Evolutionary conservation across 2,888 invertebrate species (phyloP).

Genomic region (Eupithecia subumbrata): DNA sequence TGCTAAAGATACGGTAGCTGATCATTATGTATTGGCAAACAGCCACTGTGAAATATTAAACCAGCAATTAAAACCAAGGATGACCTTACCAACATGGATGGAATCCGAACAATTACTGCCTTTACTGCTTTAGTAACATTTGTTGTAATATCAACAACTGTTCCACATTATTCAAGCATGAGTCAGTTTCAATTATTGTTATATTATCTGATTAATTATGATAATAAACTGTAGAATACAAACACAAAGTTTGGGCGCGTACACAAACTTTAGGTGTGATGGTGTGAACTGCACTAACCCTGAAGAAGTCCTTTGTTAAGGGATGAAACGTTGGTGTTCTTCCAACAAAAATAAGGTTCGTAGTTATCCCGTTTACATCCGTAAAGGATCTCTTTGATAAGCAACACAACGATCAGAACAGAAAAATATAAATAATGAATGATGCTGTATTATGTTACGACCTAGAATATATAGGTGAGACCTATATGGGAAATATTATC

Average conservation of each 20-base stretch:
- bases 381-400: no score
- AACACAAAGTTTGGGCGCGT: no score
- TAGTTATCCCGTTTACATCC: no score
- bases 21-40: conserved; percentile 7
- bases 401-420: not conserved
- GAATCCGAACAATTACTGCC: conserved; percentile 26
- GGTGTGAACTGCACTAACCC: no score
- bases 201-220: conserved; percentile 22
- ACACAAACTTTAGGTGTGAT: no score
- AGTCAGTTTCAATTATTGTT: conserved; percentile 39
- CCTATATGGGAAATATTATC: no score
- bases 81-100: conserved; percentile 32
- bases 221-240: not conserved
- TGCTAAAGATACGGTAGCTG: not conserved
- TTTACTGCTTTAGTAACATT: conserved; percentile 30
- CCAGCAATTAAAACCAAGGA: conserved; percentile 21
- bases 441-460: not conserved
- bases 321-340: no score
- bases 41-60: conserved; percentile 10
- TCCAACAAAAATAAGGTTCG: no score
- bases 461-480: not conserved
- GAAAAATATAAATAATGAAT: not conserved
- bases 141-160: conserved; percentile 44
- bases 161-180: conserved; percentile 49
- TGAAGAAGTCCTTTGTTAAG: no score